Base-by-base conservation (phyloP, 2,797 vertebrate genomes). In the Poeciliopsis infans region DNA sequence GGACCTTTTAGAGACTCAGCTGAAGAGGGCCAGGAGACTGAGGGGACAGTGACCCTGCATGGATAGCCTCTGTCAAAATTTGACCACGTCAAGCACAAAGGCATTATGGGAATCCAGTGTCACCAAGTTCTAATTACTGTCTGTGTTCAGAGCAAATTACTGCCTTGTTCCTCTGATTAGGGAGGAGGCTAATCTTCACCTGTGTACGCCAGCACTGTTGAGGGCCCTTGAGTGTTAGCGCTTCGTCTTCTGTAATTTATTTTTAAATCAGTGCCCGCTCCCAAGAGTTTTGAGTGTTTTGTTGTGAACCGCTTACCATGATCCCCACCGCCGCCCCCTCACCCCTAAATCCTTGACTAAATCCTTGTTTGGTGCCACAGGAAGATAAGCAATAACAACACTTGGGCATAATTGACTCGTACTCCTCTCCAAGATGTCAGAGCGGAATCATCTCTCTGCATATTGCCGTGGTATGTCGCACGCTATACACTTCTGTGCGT, bases 251-350 rank as follows among this genome's bases (percentile, higher is more conserved):
- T 95, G 94, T 95, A 95, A 95, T 95, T 95, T 95, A 94, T 95
- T 95, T 95, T 95, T 95, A 95, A 95, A 95, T 95, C 94, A 95
- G 94, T 95, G 94, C 94, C 93, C 94, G 86, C 88, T 95, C 94
- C 94, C 94, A 94, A 88, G 94, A 95, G 94, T 95, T 95, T 95
- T 95, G 93, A 95, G 93, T 95, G 94, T 95, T 95, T 95, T 95
- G 94, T 95, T 95, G 94, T 95, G 94, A 95, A 95, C 94, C 93
- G 94, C 94, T 95, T 95, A 95, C 94, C 94, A 95, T 95, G 94
- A 95, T 95, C 94, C 94, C 93, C 94, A 94, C 94, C 94, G 85
- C 94, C 93, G 80, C 94, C 94, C 94, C 94, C 92, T 95, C 93
- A 95, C 94, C 94, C 94, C 93, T 95, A 95, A 95, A 95, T 95